Conservation (phyloP, 2,797 vertebrate genomes). For the Helarctos malayanus region DNA sequence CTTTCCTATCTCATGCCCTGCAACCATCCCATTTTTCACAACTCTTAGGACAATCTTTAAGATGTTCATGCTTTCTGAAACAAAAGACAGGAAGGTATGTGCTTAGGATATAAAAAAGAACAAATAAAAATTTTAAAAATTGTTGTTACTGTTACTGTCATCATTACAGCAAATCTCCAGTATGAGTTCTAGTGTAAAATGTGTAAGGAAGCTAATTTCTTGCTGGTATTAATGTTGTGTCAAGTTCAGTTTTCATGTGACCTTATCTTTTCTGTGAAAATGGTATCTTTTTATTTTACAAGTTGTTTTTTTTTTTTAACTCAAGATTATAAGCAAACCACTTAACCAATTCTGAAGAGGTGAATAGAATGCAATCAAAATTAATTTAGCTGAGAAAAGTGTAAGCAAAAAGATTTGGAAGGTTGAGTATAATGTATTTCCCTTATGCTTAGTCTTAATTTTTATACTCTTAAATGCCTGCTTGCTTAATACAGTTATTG, state of each 20-base stretch:
- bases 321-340: not conserved
- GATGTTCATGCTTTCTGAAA: not conserved
- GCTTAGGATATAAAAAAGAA: not conserved
- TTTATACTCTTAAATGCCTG: not conserved
- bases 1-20: not conserved
- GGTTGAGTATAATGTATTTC: not conserved
- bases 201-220: not conserved
- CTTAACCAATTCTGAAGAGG: not conserved
- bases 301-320: not conserved
- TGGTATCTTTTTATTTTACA: not conserved
- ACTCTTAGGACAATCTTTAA: not conserved
- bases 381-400: not conserved
- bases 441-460: not conserved
- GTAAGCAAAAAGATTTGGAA: not conserved
- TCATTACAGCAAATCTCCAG: not conserved
- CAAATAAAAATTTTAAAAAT: not conserved
- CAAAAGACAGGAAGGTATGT: not conserved
- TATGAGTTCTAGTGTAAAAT: not conserved
- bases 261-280: not conserved
- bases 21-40: not conserved
- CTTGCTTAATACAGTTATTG: not conserved
- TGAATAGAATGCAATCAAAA: not conserved
- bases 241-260: not conserved
- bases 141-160: not conserved
- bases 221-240: not conserved